Evolutionary conservation across 35 echinoderm and acorn worm genomes (phyloP).

Genomic region (Strongylocentrotus purpuratus): DNA sequence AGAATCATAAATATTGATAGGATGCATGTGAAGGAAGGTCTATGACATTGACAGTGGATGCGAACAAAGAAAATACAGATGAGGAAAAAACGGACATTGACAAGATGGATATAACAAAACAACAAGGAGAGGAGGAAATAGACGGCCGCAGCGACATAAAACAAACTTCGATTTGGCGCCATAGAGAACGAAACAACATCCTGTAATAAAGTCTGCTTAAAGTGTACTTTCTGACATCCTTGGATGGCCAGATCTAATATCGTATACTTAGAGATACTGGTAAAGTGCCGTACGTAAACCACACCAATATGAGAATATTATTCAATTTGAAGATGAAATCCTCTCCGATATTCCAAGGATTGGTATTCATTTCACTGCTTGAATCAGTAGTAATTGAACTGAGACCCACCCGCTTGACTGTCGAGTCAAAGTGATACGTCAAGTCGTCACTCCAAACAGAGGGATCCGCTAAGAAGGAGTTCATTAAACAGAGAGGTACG

Average conservation of each 20-base stretch:
- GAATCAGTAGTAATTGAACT: constrained; percentile 5
- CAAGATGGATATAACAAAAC: background rate
- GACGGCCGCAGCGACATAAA: background rate
- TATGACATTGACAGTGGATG: too few species aligned
- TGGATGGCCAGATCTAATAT: background rate
- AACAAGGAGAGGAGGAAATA: background rate
- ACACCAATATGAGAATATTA: constrained; percentile 13
- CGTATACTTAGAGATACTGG: background rate
- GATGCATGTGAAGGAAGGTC: too few species aligned
- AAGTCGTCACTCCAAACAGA: too few species aligned
- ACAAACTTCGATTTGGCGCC: background rate
- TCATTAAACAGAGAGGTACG: too few species aligned
- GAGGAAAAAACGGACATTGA: background rate
- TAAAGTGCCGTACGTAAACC: background rate
- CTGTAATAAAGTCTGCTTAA: background rate
- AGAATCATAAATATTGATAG: background rate
- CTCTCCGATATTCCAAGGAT: background rate
- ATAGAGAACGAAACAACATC: background rate
- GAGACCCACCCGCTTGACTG: background rate
- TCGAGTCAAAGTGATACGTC: background rate
- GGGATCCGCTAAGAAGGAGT: too few species aligned
- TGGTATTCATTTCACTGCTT: background rate
- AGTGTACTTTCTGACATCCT: background rate
- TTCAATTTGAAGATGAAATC: constrained; percentile 6
- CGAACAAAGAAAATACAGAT: too few species aligned